Conservation (phyloP, 2,113 vertebrate genomes). For the Rafetus swinhoei region DNA sequence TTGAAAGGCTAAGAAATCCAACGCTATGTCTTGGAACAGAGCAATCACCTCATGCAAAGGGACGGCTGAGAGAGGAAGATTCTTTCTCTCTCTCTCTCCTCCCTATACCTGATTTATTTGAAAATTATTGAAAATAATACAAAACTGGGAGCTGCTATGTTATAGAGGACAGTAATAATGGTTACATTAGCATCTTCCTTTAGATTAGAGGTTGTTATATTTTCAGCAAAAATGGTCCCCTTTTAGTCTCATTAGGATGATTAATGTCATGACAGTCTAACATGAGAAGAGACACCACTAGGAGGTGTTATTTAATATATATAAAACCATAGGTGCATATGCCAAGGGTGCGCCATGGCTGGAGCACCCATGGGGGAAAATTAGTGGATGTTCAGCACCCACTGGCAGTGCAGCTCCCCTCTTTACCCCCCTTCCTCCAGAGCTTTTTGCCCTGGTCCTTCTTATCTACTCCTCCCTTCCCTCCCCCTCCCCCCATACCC, state of each 20-base stretch:
- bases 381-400: too few species aligned
- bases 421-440: too few species aligned
- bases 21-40: neutral
- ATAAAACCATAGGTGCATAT: neutral
- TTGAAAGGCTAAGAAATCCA: neutral
- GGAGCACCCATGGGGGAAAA: too few species aligned
- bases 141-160: neutral
- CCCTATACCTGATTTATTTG: neutral
- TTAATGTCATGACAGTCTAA: neutral
- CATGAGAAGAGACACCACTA: constrained; percentile 14
- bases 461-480: too few species aligned
- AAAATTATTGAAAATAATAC: neutral
- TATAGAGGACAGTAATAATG: neutral
- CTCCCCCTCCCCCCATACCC: too few species aligned
- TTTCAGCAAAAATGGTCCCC: neutral
- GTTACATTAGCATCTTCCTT: neutral
- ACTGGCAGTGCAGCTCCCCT: too few species aligned
- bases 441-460: too few species aligned
- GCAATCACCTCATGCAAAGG: neutral
- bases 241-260: neutral
- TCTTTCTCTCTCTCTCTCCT: neutral
- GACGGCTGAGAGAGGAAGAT: neutral
- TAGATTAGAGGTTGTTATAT: neutral
- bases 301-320: constrained; percentile 23
- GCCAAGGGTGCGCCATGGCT: too few species aligned